Conservation (phyloP, 2,888 invertebrate genomes). For the Mimas tiliae region DNA sequence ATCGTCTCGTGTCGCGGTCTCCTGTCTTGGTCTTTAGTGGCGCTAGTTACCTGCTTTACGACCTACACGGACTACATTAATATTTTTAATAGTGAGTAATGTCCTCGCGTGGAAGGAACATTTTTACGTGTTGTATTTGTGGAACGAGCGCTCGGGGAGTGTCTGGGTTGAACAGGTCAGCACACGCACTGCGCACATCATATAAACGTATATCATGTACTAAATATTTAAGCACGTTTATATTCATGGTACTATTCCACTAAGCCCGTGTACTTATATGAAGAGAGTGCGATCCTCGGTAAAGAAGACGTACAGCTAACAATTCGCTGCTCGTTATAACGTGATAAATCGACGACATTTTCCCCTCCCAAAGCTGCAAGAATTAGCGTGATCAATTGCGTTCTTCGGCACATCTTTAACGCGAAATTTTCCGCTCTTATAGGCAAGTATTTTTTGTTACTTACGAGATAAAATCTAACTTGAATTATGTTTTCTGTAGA, state of each 20-base stretch:
- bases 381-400: conserved; percentile 82
- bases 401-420: conserved; percentile 66
- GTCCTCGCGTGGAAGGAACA: conserved; percentile 18
- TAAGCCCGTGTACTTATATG: conserved; percentile 7
- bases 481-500: too few species aligned
- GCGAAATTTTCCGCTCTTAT: conserved; percentile 50
- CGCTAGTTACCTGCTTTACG: conserved; percentile 34
- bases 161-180: conserved; percentile 10
- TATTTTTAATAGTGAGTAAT: conserved; percentile 19
- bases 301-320: conserved; percentile 46
- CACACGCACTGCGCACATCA: neutral
- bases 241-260: conserved; percentile 35
- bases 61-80: conserved; percentile 26
- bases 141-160: conserved; percentile 24
- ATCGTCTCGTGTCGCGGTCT: too few species aligned
- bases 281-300: neutral
- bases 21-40: neutral
- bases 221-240: conserved; percentile 40
- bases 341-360: conserved; percentile 79
- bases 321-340: conserved; percentile 69
- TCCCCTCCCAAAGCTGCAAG: conserved; percentile 66
- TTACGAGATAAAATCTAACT: too few species aligned
- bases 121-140: conserved; percentile 18
- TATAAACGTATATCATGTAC: conserved; percentile 3
- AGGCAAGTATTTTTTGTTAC: neutral